phyloP scores from a whole-genome alignment of 1,140 invertebrate species.

The Acromyrmex heyeri region DNA sequence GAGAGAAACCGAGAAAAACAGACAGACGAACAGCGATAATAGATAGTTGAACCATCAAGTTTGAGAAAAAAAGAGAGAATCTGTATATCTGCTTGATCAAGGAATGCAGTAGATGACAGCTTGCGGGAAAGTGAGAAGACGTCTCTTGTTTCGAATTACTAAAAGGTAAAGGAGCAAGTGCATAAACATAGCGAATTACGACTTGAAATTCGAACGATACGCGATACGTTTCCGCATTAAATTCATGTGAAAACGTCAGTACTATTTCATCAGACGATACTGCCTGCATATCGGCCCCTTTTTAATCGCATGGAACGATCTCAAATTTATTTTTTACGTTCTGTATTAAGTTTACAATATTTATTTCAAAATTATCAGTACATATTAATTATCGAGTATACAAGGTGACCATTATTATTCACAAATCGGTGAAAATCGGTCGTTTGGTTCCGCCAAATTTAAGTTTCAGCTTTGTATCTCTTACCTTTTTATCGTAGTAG shows the following conservation, averaged over 20 bases:
- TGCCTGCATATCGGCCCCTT: slow-evolving; percentile 8
- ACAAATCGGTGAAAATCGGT: neutral
- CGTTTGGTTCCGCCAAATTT: neutral
- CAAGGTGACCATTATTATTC: neutral
- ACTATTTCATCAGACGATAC: slow-evolving; percentile 44
- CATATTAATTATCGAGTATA: neutral
- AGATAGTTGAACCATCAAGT: slow-evolving; percentile 11
- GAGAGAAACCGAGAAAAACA: slow-evolving; percentile 24
- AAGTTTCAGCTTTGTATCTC: slow-evolving; percentile 40
- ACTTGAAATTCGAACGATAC: slow-evolving; percentile 48
- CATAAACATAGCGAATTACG: slow-evolving; percentile 47
- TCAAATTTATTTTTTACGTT: slow-evolving; percentile 2
- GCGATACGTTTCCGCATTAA: slow-evolving; percentile 46
- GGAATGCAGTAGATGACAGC: slow-evolving; percentile 69
- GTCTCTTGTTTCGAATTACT: slow-evolving; percentile 52
- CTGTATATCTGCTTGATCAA: slow-evolving; percentile 73
- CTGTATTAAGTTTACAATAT: neutral
- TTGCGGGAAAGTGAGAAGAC: slow-evolving; percentile 30
- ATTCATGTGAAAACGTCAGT: slow-evolving; percentile 32
- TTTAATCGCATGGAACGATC: slow-evolving; percentile 25
- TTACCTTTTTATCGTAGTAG: slow-evolving; percentile 89
- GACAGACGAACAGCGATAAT: slow-evolving; percentile 59
- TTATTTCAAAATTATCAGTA: slow-evolving; percentile 10
- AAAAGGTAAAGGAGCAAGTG: slow-evolving; percentile 26
- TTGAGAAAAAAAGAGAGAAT: slow-evolving; percentile 30